These are phyloP conservation scores for Phoenicopterus ruber DNA, from an alignment of 2,113 vertebrate genomes.

Conservation along the genomic window DNA sequence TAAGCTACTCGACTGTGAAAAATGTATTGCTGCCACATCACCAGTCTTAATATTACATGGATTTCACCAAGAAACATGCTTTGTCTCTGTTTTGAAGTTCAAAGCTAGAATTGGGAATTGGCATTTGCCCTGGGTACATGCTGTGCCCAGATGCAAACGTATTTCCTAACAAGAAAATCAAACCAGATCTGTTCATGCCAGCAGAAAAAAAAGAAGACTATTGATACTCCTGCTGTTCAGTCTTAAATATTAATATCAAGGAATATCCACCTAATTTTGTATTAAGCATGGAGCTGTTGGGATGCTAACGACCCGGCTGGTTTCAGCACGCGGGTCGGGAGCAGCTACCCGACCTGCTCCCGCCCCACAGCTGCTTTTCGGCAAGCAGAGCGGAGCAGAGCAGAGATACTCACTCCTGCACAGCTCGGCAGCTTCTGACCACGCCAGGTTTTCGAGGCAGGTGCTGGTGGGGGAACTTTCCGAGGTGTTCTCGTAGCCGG, in stretches of 20 bases:
- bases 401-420: constrained; percentile 54
- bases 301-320: fast-evolving
- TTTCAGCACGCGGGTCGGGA: background rate
- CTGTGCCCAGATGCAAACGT: fast-evolving
- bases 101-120: fast-evolving
- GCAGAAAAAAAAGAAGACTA: background rate
- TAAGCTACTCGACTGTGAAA: fast-evolving
- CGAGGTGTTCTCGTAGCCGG: constrained; percentile 38
- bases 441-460: constrained; percentile 22
- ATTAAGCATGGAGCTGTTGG: background rate
- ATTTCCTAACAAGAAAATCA: background rate
- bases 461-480: constrained; percentile 8
- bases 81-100: background rate
- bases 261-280: background rate
- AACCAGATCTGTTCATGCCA: background rate
- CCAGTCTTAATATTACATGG: no score
- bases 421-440: constrained; percentile 22
- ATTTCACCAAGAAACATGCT: background rate
- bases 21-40: background rate
- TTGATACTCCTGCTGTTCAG: background rate
- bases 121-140: background rate
- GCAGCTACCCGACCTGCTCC: background rate
- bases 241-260: background rate
- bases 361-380: fast-evolving
- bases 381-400: background rate